Evolutionary conservation across 2,888 invertebrate genomes (phyloP).

Genomic region (Aethes cnicana): DNA sequence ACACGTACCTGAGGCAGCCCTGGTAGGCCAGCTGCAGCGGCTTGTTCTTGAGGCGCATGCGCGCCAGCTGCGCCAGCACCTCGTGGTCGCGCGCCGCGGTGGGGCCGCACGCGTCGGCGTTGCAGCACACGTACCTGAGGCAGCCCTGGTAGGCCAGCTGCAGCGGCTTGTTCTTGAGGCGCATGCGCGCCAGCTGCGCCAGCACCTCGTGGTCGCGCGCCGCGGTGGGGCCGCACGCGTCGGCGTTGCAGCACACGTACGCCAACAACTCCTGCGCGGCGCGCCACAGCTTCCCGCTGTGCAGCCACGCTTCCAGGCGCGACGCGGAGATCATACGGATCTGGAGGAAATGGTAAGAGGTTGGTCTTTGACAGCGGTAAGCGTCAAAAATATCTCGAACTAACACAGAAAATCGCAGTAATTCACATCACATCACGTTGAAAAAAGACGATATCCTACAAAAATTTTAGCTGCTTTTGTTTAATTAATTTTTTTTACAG

Average conservation of each 20-base stretch:
- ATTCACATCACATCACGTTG: no score
- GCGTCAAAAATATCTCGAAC: no score
- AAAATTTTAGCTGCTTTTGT: no score
- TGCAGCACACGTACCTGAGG: constrained; percentile 64
- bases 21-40: constrained; percentile 94
- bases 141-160: constrained; percentile 94
- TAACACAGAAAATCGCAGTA: no score
- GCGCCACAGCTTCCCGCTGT: constrained; percentile 96
- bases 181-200: constrained; percentile 92
- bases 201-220: constrained; percentile 89
- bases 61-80: no score
- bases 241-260: constrained; percentile 94
- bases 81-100: no score
- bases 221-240: constrained; percentile 82
- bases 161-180: constrained; percentile 96
- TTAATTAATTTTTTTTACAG: no score
- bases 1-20: constrained; percentile 93
- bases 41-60: constrained; percentile 95
- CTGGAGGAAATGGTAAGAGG: no score
- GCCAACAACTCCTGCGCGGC: constrained; percentile 95
- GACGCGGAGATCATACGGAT: constrained; percentile 90
- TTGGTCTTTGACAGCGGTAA: no score
- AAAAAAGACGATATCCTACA: no score
- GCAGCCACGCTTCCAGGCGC: constrained; percentile 95
- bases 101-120: no score